phyloP scores from a whole-genome alignment of 1,140 invertebrate species.

The Phocides pigmalion region DNA sequence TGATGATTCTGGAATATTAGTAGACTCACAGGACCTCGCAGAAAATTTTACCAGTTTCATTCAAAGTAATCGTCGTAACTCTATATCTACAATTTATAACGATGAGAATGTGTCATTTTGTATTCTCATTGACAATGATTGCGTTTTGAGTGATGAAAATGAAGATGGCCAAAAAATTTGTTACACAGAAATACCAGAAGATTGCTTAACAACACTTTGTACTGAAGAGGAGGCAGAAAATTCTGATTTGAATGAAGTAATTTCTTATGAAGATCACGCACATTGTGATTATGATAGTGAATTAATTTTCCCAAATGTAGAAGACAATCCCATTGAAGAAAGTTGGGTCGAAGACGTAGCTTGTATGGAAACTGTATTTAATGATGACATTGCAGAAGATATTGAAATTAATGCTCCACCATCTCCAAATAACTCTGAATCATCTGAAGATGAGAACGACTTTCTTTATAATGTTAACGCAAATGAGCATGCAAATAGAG shows the following conservation, averaged over 20 bases:
- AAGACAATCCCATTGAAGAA: constrained; percentile 51
- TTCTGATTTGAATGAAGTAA: constrained; percentile 5
- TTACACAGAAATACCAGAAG: constrained; percentile 51
- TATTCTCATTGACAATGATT: constrained; percentile 71
- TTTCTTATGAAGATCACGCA: constrained; percentile 14
- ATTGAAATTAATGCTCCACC: constrained; percentile 51
- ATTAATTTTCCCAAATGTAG: constrained; percentile 13
- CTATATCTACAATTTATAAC: constrained; percentile 64
- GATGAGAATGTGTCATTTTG: constrained; percentile 69
- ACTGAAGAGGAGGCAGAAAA: constrained; percentile 13
- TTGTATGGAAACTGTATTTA: constrained; percentile 77
- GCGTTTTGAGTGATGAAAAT: constrained; percentile 63
- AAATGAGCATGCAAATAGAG: constrained; percentile 59
- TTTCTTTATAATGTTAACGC: constrained; percentile 39
- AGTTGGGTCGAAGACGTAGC: constrained; percentile 79
- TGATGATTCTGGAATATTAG: constrained; percentile 37
- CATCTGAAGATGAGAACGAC: constrained; percentile 43
- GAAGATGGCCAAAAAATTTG: constrained; percentile 58
- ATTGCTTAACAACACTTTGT: constrained; percentile 39
- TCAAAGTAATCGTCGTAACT: constrained; percentile 68
- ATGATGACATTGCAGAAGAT: constrained; percentile 71
- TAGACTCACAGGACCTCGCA: constrained; percentile 47
- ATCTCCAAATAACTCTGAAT: constrained; percentile 45
- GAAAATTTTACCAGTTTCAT: constrained; percentile 59
- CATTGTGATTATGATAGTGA: constrained; percentile 17